phyloP scores from a whole-genome alignment of 2,113 vertebrate species.

The human (Homo sapiens) region DNA sequence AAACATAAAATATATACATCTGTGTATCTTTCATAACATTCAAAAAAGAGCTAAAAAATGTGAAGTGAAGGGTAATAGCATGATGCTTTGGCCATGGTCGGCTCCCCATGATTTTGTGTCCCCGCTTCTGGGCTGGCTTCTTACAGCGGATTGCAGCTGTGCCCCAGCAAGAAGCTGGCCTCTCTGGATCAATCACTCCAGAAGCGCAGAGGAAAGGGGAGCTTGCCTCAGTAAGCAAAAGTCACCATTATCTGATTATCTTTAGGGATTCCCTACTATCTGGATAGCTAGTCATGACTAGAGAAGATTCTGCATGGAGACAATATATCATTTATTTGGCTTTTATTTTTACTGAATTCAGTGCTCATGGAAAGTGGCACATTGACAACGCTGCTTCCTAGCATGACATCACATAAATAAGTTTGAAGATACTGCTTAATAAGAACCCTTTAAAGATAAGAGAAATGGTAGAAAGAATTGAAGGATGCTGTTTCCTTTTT shows the following conservation, averaged over 20 bases:
- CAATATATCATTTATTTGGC: background rate
- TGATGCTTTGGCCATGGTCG: background rate
- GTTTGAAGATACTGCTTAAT: constrained; percentile 38
- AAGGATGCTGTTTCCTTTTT: constrained; percentile 35
- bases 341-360: background rate
- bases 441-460: constrained; percentile 65
- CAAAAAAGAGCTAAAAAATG: background rate
- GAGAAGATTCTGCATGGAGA: background rate
- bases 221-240: background rate
- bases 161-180: background rate
- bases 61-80: background rate
- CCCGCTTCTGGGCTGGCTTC: background rate
- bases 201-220: background rate
- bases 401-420: constrained; percentile 49
- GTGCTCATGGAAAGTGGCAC: background rate
- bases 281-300: background rate
- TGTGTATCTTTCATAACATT: background rate
- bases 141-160: accelerated
- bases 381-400: background rate
- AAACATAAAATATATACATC: background rate
- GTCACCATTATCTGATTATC: background rate
- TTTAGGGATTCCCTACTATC: background rate
- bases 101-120: background rate
- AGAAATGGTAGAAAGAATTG: constrained; percentile 18
- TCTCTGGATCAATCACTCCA: background rate